Percentiles rank a stretch among this genome's conserved stretches.
Conservation (phyloP, 1,140 invertebrate species). For the Agrilus planipennis region DNA sequence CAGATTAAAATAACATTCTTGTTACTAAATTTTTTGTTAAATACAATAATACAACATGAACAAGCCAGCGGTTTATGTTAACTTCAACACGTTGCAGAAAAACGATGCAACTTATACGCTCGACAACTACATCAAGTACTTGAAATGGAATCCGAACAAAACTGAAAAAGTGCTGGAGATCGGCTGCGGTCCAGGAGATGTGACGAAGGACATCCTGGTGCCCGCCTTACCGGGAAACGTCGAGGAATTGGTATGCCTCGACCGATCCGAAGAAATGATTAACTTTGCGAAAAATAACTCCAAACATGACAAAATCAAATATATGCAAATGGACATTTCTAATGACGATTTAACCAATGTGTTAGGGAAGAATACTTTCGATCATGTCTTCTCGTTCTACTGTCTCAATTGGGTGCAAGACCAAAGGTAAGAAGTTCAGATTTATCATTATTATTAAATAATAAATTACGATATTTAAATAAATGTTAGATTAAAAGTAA, state of each 20-base stretch:
- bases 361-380: constrained; percentile 41
- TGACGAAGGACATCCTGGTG: constrained; percentile 53
- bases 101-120: constrained; percentile 53
- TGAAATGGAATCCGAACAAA: constrained; percentile 44
- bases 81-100: constrained; percentile 52
- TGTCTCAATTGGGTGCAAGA: constrained; percentile 73
- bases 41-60: no score
- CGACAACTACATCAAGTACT: constrained; percentile 46
- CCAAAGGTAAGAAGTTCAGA: constrained; percentile 45
- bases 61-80: constrained; percentile 47
- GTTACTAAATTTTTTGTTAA: no score
- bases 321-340: constrained; percentile 54
- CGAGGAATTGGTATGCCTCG: constrained; percentile 43
- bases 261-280: constrained; percentile 61
- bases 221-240: constrained; percentile 46
- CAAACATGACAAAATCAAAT: constrained; percentile 39
- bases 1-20: no score
- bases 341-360: constrained; percentile 36
- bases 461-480: no score
- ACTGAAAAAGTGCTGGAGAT: constrained; percentile 56
- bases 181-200: constrained; percentile 68
- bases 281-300: constrained; percentile 46
- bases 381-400: constrained; percentile 69
- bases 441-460: no score
- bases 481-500: no score